Conservation (phyloP, 92 coral and sea anemone genomes). For the Paramuricea clavata region DNA sequence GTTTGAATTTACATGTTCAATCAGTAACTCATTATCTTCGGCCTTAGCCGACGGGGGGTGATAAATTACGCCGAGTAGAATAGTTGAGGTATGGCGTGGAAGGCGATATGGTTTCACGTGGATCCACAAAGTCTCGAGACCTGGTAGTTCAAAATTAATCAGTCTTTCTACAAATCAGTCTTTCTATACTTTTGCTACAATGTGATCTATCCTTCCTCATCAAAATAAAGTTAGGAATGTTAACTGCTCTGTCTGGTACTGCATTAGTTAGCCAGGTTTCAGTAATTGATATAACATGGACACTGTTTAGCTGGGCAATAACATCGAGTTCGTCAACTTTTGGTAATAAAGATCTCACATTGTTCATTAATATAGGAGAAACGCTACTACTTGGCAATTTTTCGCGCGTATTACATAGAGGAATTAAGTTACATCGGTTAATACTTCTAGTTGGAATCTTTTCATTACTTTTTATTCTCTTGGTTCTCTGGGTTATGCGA, state of each 20-base stretch:
- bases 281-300: constrained; percentile 20
- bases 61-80: constrained; percentile 26
- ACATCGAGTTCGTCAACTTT: constrained; percentile 31
- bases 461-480: not conserved
- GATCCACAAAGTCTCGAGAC: constrained; percentile 35
- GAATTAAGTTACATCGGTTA: too few species aligned
- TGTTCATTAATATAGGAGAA: not conserved
- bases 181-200: not conserved
- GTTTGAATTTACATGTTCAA: constrained; percentile 1
- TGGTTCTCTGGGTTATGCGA: not conserved
- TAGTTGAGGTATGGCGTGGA: constrained; percentile 32
- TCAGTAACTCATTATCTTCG: not conserved
- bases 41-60: constrained; percentile 39
- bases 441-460: too few species aligned
- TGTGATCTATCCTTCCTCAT: constrained; percentile 34
- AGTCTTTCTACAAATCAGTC: not conserved
- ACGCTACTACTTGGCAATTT: not conserved
- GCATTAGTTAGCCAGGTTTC: constrained; percentile 38
- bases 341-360: constrained; percentile 24
- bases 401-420: too few species aligned
- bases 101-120: constrained; percentile 36
- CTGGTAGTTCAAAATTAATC: not conserved
- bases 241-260: constrained; percentile 28
- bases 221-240: constrained; percentile 24
- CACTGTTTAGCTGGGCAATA: not conserved